Evolutionary conservation across 2,797 vertebrate species (phyloP).

Genomic region (Tragelaphus eurycerus): DNA sequence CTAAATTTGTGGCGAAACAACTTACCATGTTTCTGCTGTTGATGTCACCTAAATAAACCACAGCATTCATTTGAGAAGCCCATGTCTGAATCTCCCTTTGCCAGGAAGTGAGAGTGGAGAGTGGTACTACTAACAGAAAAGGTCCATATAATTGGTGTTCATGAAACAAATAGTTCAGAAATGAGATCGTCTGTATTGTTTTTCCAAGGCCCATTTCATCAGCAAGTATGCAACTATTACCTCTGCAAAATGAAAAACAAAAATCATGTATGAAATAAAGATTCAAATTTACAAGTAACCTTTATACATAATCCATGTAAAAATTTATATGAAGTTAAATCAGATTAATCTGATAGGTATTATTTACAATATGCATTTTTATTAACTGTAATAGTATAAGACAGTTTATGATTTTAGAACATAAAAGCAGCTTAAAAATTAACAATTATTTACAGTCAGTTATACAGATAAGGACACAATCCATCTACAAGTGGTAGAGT

Average conservation of each 20-base stretch:
- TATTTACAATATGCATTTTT: neutral
- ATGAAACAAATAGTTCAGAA: conserved; percentile 95
- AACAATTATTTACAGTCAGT: neutral
- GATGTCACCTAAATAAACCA: conserved; percentile 97
- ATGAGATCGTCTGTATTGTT: conserved; percentile 98
- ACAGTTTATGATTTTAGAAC: neutral
- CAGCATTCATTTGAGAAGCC: conserved; percentile 96
- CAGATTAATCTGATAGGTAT: neutral
- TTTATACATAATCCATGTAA: neutral
- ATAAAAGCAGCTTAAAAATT: neutral
- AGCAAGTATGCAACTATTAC: conserved; percentile 97
- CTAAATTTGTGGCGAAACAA: conserved; percentile 14
- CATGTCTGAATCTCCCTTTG: conserved; percentile 96
- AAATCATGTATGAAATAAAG: neutral
- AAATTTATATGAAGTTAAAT: neutral
- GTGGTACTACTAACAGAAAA: conserved; percentile 95
- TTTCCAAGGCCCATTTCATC: conserved; percentile 99
- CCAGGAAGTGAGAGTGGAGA: conserved; percentile 96
- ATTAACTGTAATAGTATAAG: neutral
- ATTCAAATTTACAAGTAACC: neutral
- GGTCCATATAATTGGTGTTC: conserved; percentile 96
- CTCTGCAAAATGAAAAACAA: conserved; percentile 82
- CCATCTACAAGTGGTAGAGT: neutral
- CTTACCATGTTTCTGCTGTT: conserved; percentile 97
- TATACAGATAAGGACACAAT: neutral